Evolutionary conservation across 1,140 invertebrate species (phyloP).

Genomic region (Melanaphis sacchari): DNA sequence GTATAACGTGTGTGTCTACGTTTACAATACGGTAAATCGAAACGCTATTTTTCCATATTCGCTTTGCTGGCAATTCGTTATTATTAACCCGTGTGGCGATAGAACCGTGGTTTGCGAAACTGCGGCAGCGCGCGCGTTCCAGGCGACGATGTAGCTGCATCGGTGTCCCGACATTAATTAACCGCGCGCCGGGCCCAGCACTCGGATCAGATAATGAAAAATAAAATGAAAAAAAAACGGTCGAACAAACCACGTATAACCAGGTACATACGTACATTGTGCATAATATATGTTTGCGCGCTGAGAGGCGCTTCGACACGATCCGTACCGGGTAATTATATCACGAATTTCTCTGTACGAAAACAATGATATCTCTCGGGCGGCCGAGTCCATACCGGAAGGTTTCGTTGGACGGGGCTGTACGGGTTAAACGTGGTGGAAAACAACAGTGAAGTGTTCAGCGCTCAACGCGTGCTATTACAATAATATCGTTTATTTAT

Average conservation of each 20-base stretch:
- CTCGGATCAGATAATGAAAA: conserved; percentile 42
- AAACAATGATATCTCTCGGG: conserved; percentile 55
- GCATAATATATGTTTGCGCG: conserved; percentile 23
- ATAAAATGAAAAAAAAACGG: not conserved
- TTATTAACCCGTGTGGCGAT: not conserved
- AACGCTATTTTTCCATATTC: not conserved
- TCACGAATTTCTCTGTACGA: conserved; percentile 39
- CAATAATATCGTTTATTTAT: not conserved
- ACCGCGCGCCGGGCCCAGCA: not conserved
- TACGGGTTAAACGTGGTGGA: not conserved
- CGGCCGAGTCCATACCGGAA: conserved; percentile 13
- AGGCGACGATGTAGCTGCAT: not conserved
- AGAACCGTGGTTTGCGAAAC: not conserved
- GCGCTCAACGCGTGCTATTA: not conserved
- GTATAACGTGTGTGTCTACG: not conserved
- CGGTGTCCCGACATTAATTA: conserved; percentile 46
- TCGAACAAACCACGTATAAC: not conserved
- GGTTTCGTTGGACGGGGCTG: too few relatives aligned
- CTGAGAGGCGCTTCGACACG: conserved; percentile 55
- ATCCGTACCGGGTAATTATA: conserved; percentile 56
- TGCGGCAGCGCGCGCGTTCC: not conserved
- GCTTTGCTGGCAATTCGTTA: not conserved
- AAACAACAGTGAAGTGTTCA: not conserved
- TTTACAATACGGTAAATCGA: not conserved
- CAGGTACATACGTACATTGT: not conserved